These are phyloP conservation scores for Tigriopus californicus DNA, from an alignment of 2,888 invertebrate genomes.

Conservation along the genomic window DNA sequence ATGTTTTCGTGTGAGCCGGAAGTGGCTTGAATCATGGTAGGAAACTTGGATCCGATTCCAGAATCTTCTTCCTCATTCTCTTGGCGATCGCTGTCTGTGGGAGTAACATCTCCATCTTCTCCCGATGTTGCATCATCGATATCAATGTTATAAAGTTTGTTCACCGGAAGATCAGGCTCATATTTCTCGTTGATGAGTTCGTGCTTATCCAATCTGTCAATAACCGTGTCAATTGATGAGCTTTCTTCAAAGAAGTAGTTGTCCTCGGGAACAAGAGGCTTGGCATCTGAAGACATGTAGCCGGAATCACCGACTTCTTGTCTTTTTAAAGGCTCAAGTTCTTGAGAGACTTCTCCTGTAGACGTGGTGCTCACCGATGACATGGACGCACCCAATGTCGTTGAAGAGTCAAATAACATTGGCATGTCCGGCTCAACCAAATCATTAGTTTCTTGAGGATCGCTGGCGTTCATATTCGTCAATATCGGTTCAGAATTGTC, in stretches of 20 bases:
- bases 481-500: neutral
- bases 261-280: neutral
- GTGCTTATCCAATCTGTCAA: neutral
- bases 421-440: too few species aligned
- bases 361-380: too few species aligned
- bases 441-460: neutral
- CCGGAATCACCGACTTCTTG: too few species aligned
- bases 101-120: neutral
- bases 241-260: neutral
- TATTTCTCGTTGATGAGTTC: neutral
- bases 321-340: too few species aligned
- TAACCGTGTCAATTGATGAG: neutral
- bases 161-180: slow-evolving; percentile 1
- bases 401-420: too few species aligned
- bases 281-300: neutral
- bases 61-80: neutral
- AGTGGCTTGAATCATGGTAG: neutral
- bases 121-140: neutral
- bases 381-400: too few species aligned
- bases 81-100: neutral
- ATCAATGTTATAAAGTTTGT: slow-evolving; percentile 1
- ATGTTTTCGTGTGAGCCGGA: neutral
- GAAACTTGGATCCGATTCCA: neutral
- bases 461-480: neutral
- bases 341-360: too few species aligned